Base-by-base conservation (phyloP, 2,888 invertebrate species). In the Synergus laeviventris region DNA sequence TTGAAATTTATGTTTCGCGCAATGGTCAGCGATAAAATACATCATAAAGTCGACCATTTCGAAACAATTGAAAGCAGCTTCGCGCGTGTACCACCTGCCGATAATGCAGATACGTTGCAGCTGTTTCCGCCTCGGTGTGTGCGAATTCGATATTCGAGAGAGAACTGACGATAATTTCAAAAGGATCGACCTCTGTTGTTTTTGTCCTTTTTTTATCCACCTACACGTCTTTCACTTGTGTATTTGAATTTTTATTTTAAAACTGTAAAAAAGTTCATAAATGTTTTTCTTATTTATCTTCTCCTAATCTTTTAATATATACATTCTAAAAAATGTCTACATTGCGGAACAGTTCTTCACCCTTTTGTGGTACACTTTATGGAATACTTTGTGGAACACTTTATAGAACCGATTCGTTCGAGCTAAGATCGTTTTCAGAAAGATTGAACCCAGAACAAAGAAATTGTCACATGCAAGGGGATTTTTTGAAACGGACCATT, bases 71-170 rank as follows among this genome's bases (percentile, higher is more conserved):
- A 54, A 76, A 64, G 76, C 78, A 74, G 60, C 18, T 76, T 42
- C 24, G 70, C 45, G 49, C 45, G 36, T 78, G 82, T 78, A 84
- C 80, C 87, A 86, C 86, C 86, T 87, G 87, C 85, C 83, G 84
- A 84, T 84, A 87, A 86, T 86, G 86, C 82, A 87, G 82, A 87
- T 86, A 82, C 84, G 76, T 31, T 59, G 83, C 86, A 87, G 87
- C 87, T 87, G 87, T 79, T 86, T 87, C 86, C 86, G 84, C 24
- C n/a, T 12, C 11, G 7, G 49, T 45, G 42, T 39, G 24, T 36
- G 18, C 36, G n/a, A 70, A 54, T 70, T 54, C 45, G n/a, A 70
- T 70, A 18, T 66, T 36, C 21, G 21, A 14, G 39, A 21, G 39
- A 64, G 64, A 42, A 3, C 9, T 2, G 9, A 16, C 8, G 54